Conservation (phyloP, 2,888 invertebrate genomes). For the Mechanitis messenoides region DNA sequence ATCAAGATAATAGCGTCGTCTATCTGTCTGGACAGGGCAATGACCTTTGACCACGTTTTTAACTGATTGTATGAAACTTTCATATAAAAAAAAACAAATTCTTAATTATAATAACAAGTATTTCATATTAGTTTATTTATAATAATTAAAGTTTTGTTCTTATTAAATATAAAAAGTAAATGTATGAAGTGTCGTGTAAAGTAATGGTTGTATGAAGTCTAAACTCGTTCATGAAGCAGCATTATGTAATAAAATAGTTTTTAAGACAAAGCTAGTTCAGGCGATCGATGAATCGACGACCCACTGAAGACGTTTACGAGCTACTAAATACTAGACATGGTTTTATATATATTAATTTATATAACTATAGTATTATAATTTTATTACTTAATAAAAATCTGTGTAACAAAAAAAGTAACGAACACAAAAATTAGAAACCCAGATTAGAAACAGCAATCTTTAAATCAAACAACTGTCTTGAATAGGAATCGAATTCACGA, state of each 20-base stretch:
- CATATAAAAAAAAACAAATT: neutral
- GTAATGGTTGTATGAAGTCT: too few relatives aligned
- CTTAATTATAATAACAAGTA: too few relatives aligned
- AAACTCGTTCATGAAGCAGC: too few relatives aligned
- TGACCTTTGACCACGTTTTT: slow-evolving; percentile 2
- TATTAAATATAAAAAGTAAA: neutral
- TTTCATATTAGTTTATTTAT: too few relatives aligned
- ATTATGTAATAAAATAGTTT: slow-evolving; percentile 20
- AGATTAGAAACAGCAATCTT: too few relatives aligned
- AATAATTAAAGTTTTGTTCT: too few relatives aligned
- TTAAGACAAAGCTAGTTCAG: slow-evolving; percentile 33
- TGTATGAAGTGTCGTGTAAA: neutral
- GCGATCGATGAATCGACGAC: slow-evolving; percentile 53
- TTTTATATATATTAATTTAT: slow-evolving; percentile 3
- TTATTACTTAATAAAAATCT: too few relatives aligned
- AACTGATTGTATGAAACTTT: neutral
- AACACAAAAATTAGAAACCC: too few relatives aligned
- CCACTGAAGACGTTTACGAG: slow-evolving; percentile 40
- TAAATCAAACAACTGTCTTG: too few relatives aligned
- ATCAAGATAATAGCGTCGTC: neutral
- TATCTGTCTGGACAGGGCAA: neutral
- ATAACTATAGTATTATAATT: neutral
- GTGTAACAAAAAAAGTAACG: too few relatives aligned
- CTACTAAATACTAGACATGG: slow-evolving; percentile 7
- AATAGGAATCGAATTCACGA: too few relatives aligned